Evolutionary conservation across 2,888 invertebrate species (phyloP).

Genomic region (Nomada ruficornis): DNA sequence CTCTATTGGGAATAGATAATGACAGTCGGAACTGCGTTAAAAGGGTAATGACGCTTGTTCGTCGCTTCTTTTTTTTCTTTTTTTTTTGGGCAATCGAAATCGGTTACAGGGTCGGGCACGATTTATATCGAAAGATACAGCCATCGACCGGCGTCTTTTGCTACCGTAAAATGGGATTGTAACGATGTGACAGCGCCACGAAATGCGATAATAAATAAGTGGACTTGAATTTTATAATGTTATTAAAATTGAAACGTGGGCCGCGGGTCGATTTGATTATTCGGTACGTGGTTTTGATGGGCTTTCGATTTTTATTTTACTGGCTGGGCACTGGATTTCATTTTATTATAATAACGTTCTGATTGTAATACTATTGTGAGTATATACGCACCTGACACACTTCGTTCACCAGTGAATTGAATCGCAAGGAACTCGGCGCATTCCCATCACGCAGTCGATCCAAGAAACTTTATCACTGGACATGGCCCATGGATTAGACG

Average conservation of each 20-base stretch:
- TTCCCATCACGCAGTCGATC: neutral
- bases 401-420: neutral
- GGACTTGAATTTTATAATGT: too few species aligned
- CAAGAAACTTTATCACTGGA: conserved; percentile 1
- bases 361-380: too few species aligned
- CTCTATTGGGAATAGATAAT: conserved; percentile 52
- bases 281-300: too few species aligned
- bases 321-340: too few species aligned
- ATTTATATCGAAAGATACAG: conserved; percentile 12
- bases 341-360: too few species aligned
- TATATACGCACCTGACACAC: neutral
- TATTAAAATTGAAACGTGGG: too few species aligned
- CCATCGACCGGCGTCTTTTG: neutral
- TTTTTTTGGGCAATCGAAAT: conserved; percentile 14
- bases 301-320: too few species aligned
- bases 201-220: neutral
- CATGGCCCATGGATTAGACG: conserved; percentile 28
- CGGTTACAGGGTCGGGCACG: conserved; percentile 23
- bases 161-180: conserved; percentile 20
- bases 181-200: neutral
- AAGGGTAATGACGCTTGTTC: conserved; percentile 37
- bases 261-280: too few species aligned
- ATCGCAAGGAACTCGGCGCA: neutral
- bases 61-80: neutral
- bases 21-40: conserved; percentile 46